These are phyloP conservation scores for Holocentrus rufus DNA, from an alignment of 2,797 vertebrate species.

Conservation along the genomic window DNA sequence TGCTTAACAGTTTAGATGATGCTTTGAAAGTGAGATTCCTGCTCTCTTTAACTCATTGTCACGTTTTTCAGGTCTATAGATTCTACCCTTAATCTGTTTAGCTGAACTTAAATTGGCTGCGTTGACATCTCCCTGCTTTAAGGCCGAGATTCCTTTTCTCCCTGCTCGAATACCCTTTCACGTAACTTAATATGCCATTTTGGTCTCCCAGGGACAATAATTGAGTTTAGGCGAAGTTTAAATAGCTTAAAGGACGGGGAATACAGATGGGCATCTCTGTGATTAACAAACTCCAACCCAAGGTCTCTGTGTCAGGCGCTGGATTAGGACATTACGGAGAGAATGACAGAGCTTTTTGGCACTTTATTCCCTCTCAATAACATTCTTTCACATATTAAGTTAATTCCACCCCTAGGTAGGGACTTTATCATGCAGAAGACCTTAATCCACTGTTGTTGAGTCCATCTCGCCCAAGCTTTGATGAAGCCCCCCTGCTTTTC, in stretches of 20 bases:
- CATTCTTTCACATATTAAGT: slow-evolving; percentile 99
- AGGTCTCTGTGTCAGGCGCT: slow-evolving; percentile 96
- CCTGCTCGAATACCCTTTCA: slow-evolving; percentile 89
- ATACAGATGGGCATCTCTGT: slow-evolving; percentile 98
- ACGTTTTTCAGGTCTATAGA: slow-evolving; percentile 86
- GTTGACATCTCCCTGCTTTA: slow-evolving; percentile 92
- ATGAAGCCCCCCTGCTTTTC: slow-evolving; percentile 87
- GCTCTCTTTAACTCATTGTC: slow-evolving; percentile 86
- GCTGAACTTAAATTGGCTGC: slow-evolving; percentile 92
- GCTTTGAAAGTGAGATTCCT: slow-evolving; percentile 89
- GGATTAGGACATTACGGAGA: slow-evolving; percentile 99
- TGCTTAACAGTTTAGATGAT: slow-evolving; percentile 87
- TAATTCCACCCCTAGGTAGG: slow-evolving; percentile 99
- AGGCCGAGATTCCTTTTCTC: slow-evolving; percentile 87
- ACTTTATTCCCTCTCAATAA: slow-evolving; percentile 99
- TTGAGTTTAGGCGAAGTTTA: slow-evolving; percentile 99
- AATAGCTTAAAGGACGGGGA: slow-evolving; percentile 95
- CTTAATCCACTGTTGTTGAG: slow-evolving; percentile 99
- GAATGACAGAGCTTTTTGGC: slow-evolving; percentile 99
- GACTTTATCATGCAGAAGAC: slow-evolving; percentile 99
- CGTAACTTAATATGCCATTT: slow-evolving; percentile 97
- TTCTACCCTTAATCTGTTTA: slow-evolving; percentile 94
- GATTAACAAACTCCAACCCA: slow-evolving; percentile 97
- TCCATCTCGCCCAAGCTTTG: slow-evolving; percentile 96
- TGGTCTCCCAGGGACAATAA: slow-evolving; percentile 99